Evolutionary conservation across 1,140 invertebrate genomes (phyloP).

Genomic region (Reticulitermes speratus): DNA sequence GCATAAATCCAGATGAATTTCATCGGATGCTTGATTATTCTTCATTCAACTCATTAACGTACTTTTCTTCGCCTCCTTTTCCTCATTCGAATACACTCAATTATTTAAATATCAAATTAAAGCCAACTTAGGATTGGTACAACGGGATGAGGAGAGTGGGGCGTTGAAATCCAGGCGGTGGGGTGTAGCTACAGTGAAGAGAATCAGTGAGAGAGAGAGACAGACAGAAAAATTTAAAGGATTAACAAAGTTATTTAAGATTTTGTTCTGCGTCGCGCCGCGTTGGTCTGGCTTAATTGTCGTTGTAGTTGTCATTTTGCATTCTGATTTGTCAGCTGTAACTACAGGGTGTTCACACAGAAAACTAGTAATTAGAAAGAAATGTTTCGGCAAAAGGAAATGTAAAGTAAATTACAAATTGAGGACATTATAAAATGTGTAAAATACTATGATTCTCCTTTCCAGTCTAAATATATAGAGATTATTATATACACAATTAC

Average conservation of each 20-base stretch:
- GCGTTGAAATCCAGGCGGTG: not conserved
- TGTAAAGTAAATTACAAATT: too few species aligned
- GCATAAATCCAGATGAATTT: not conserved
- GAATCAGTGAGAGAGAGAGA: not conserved
- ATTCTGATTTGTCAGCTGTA: not conserved
- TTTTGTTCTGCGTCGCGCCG: not conserved
- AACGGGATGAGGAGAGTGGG: not conserved
- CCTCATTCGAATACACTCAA: not conserved
- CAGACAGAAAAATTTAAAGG: not conserved
- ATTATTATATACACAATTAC: too few species aligned
- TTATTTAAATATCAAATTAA: conserved; percentile 12
- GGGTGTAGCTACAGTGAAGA: not conserved
- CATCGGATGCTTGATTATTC: not conserved
- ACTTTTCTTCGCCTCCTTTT: not conserved
- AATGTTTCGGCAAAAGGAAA: too few species aligned
- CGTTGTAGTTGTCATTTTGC: not conserved
- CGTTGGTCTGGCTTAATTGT: not conserved
- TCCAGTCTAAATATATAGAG: too few species aligned
- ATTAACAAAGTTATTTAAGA: conserved; percentile 1
- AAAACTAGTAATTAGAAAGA: too few species aligned
- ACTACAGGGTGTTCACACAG: not conserved
- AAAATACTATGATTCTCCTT: too few species aligned
- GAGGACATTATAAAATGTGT: too few species aligned
- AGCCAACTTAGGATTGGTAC: not conserved
- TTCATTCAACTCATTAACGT: not conserved